Percentiles rank a stretch among this genome's conserved stretches.
phyloP scores from a whole-genome alignment of 2,113 vertebrate species.

The Lamprologus tigripictilis region DNA sequence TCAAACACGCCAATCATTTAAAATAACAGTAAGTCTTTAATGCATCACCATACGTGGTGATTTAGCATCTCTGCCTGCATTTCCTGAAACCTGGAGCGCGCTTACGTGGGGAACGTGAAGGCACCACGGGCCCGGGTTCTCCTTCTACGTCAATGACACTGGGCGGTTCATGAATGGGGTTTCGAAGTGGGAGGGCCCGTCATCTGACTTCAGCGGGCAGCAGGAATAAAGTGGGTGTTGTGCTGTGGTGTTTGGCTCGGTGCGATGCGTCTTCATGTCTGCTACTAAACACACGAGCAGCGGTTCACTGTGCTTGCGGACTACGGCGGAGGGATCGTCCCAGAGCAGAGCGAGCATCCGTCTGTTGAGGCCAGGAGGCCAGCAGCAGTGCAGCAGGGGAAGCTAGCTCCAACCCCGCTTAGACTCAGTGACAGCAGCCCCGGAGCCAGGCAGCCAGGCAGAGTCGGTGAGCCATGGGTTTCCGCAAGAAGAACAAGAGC shows the following conservation, averaged over 20 bases:
- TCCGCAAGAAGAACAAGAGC: constrained; percentile 76
- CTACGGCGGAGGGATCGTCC: background rate
- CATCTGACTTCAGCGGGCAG: constrained; percentile 38
- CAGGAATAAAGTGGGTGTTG: constrained; percentile 43
- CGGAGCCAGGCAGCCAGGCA: background rate
- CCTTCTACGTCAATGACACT: constrained; percentile 52
- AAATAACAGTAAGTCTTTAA: background rate
- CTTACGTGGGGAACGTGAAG: constrained; percentile 25
- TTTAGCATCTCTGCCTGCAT: background rate
- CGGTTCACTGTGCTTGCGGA: background rate
- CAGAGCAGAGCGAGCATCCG: background rate
- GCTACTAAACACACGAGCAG: constrained; percentile 27
- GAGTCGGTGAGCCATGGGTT: constrained; percentile 57
- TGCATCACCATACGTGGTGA: background rate
- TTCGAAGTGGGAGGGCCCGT: constrained; percentile 54
- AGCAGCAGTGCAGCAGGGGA: background rate
- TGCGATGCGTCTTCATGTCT: constrained; percentile 39
- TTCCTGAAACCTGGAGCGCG: background rate
- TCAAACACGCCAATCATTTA: background rate
- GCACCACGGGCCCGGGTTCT: constrained; percentile 35
- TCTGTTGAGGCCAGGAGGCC: background rate
- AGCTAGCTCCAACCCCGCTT: background rate
- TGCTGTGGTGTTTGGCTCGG: constrained; percentile 6
- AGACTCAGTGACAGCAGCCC: background rate
- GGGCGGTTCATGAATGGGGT: constrained; percentile 65